phyloP scores from a whole-genome alignment of 2,797 vertebrate genomes.

The Allochrocebus solatus region DNA sequence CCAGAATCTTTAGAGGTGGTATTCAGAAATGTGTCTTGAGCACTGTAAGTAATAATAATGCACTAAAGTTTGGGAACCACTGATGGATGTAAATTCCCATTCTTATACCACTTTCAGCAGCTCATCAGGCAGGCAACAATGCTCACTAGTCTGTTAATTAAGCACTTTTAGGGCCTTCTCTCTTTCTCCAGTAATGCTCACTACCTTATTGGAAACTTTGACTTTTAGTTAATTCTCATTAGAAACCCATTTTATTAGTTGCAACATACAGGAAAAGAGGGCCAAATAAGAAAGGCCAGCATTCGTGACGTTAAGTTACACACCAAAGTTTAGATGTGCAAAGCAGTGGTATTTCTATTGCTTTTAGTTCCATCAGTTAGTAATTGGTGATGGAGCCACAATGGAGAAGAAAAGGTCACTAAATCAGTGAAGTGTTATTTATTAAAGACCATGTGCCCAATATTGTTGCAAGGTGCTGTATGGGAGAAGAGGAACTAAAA shows the following conservation, averaged over 20 bases:
- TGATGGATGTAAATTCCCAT: not conserved
- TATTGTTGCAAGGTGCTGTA: not conserved
- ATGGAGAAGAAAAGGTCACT: not conserved
- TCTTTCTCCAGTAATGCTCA: not conserved
- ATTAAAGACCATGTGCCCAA: not conserved
- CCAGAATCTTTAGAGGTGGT: not conserved
- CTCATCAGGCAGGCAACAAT: not conserved
- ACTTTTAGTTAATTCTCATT: conserved; percentile 2
- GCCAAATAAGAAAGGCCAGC: not conserved
- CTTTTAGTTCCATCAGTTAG: not conserved
- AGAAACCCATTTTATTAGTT: not conserved
- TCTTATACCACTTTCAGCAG: not conserved
- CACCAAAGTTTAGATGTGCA: not conserved
- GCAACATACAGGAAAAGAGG: not conserved
- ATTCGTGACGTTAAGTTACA: not conserved
- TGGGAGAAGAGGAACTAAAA: not conserved
- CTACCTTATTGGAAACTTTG: not conserved
- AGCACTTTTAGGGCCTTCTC: not conserved
- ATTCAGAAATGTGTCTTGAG: not conserved
- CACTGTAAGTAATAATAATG: not conserved
- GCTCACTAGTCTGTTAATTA: not conserved
- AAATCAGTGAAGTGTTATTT: not conserved
- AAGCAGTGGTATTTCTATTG: not conserved
- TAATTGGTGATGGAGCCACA: not conserved
- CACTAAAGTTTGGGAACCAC: not conserved